Evolutionary conservation across 2,888 invertebrate species (phyloP).

Genomic region (Caenorhabditis sp.): DNA sequence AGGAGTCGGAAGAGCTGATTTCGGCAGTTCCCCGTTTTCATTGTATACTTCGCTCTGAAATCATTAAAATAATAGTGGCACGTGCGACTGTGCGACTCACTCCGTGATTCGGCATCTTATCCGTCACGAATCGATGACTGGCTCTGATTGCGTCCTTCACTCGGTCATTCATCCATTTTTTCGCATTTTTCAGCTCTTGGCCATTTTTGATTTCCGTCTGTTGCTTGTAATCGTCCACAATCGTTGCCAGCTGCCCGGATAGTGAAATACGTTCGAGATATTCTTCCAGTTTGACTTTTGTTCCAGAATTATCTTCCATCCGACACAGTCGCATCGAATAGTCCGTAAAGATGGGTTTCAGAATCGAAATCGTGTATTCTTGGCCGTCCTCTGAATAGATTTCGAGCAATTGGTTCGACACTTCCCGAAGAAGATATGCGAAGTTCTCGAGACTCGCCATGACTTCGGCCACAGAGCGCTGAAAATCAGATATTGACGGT

Average conservation of each 20-base stretch:
- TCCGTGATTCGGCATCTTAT: constrained; percentile 56
- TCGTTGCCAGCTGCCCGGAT: constrained; percentile 40
- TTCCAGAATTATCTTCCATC: constrained; percentile 49
- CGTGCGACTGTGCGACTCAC: too few species aligned
- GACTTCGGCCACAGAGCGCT: constrained; percentile 49
- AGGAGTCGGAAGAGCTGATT: constrained; percentile 55
- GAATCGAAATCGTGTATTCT: constrained; percentile 36
- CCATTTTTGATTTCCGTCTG: constrained; percentile 26
- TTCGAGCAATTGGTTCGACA: constrained; percentile 36
- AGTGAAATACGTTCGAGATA: constrained; percentile 46
- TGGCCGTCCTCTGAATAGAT: constrained; percentile 43
- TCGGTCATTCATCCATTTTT: constrained; percentile 57
- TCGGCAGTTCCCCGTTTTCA: constrained; percentile 31
- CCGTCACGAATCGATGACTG: constrained; percentile 54
- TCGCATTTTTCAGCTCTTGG: constrained; percentile 49
- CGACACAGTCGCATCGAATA: constrained; percentile 34
- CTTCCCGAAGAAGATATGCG: constrained; percentile 35
- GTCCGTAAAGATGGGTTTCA: constrained; percentile 52
- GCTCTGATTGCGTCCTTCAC: constrained; percentile 57
- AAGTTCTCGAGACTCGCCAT: constrained; percentile 47
- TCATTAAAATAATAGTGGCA: too few species aligned
- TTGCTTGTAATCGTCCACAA: constrained; percentile 48
- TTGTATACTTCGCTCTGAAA: constrained; percentile 57
- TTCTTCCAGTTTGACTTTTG: constrained; percentile 45
- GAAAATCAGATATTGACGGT: too few species aligned